Evolutionary conservation across 2,797 vertebrate genomes (phyloP).

Genomic region (Ara ararauna): DNA sequence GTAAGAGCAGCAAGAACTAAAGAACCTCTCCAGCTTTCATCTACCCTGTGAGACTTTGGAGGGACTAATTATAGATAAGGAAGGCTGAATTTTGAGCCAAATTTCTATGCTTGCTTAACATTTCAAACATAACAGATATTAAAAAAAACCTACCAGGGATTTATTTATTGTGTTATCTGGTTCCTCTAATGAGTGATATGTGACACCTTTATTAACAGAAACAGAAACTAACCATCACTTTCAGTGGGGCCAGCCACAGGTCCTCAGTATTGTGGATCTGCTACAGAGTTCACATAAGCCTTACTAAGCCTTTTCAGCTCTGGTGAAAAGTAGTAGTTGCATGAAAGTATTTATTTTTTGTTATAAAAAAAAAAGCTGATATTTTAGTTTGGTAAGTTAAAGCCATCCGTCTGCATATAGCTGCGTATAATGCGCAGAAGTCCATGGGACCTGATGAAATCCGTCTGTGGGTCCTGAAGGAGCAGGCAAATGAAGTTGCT

Average conservation of each 20-base stretch:
- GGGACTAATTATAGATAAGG: neutral
- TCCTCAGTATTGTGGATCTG: neutral
- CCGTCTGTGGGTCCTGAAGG: too few species aligned
- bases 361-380: neutral
- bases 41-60: neutral
- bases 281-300: neutral
- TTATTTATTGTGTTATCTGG: neutral
- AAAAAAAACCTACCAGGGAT: neutral
- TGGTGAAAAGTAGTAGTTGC: neutral
- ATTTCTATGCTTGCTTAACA: neutral
- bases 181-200: neutral
- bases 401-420: slow-evolving; percentile 24
- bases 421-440: neutral
- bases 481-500: too few species aligned
- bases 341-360: neutral
- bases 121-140: neutral
- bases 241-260: neutral
- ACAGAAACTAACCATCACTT: neutral
- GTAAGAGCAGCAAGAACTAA: neutral
- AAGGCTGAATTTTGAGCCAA: neutral
- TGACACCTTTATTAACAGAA: neutral
- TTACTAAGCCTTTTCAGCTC: neutral
- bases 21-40: neutral
- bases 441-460: too few species aligned
- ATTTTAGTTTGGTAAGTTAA: slow-evolving; percentile 35